A percentile compares a stretch with the other conserved stretches of the same genome.
Conservation (phyloP, 2,888 invertebrate genomes). For the Lithophane semibrunnea region DNA sequence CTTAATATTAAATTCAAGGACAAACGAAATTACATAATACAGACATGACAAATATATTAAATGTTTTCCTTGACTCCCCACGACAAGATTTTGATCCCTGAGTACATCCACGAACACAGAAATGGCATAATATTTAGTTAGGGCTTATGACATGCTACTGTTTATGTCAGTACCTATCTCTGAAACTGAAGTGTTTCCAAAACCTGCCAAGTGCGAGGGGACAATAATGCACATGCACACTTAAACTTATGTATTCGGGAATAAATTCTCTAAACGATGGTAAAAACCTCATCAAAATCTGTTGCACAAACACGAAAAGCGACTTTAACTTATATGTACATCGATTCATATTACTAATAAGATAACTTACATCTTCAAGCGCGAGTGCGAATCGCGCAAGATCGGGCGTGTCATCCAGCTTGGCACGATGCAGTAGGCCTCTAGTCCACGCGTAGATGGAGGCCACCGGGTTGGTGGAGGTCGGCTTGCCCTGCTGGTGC, state of each 20-base stretch:
- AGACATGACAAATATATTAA: slow-evolving; percentile 22
- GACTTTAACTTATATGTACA: too few species aligned
- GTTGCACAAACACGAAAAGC: too few species aligned
- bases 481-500: slow-evolving; percentile 96
- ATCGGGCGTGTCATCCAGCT: slow-evolving; percentile 94
- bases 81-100: slow-evolving; percentile 9
- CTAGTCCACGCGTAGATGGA: slow-evolving; percentile 98
- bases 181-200: slow-evolving; percentile 6
- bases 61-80: slow-evolving; percentile 25
- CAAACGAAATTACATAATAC: slow-evolving; percentile 18
- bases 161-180: slow-evolving; percentile 2
- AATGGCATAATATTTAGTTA: slow-evolving; percentile 29
- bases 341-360: neutral
- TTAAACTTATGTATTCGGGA: neutral
- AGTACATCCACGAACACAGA: slow-evolving; percentile 17
- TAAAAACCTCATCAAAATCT: too few species aligned
- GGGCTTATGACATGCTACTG: slow-evolving; percentile 16
- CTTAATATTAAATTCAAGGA: slow-evolving; percentile 15
- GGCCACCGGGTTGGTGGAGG: slow-evolving; percentile 97
- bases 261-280: too few species aligned
- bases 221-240: neutral
- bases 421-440: slow-evolving; percentile 95
- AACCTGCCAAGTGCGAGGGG: neutral
- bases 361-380: slow-evolving; percentile 91
- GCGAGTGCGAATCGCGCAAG: slow-evolving; percentile 92